Percentiles rank a stretch among this genome's conserved stretches.
These are phyloP conservation scores for Galeopterus variegatus DNA, from an alignment of 2,113 vertebrate genomes.

Conservation along the genomic window DNA sequence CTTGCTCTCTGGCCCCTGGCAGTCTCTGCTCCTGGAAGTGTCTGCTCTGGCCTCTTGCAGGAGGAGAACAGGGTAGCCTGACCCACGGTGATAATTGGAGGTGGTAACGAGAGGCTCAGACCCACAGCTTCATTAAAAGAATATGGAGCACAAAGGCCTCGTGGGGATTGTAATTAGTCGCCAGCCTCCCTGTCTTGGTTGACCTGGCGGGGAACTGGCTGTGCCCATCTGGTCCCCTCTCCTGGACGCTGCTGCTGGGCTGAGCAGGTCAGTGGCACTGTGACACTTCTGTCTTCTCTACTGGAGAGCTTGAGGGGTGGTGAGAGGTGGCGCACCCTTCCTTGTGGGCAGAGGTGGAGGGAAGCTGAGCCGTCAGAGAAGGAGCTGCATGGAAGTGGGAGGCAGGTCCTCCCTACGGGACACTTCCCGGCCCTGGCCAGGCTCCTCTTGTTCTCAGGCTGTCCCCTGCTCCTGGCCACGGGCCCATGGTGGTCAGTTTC, in stretches of 20 bases:
- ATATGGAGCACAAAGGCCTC: neutral
- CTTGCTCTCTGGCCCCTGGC: neutral
- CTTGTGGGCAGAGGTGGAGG: no score
- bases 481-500: neutral
- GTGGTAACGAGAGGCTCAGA: conserved; percentile 71
- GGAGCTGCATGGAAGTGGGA: neutral
- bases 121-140: neutral
- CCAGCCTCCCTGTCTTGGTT: rapidly evolving
- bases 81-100: conserved; percentile 65
- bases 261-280: neutral
- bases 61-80: rapidly evolving
- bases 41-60: neutral
- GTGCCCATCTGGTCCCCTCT: neutral
- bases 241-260: rapidly evolving
- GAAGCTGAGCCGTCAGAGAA: no score
- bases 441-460: neutral
- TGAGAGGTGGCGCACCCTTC: rapidly evolving
- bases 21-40: neutral
- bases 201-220: neutral
- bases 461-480: neutral
- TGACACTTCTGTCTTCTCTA: rapidly evolving
- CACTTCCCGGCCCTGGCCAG: no score
- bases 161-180: rapidly evolving
- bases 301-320: neutral
- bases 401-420: neutral